These are phyloP conservation scores for Catocala nupta DNA, from an alignment of 2,888 invertebrate genomes.

Conservation along the genomic window DNA sequence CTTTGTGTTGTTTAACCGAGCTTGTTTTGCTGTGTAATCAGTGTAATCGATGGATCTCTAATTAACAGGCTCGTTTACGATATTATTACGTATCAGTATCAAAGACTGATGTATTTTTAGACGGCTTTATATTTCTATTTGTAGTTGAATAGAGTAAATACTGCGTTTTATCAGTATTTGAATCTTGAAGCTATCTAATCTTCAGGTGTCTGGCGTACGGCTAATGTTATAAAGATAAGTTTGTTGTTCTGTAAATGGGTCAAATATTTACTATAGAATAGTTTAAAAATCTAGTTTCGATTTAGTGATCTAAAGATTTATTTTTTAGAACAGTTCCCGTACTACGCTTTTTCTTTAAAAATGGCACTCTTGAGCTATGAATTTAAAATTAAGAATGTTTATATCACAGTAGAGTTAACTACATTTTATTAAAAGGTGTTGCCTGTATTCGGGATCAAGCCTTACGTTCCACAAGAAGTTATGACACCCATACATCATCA, in stretches of 20 bases:
- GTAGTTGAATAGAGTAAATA: neutral
- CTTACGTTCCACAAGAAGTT: too few relatives aligned
- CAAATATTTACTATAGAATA: neutral
- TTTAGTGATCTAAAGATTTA: neutral
- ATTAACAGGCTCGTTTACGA: neutral
- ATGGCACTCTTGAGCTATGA: too few relatives aligned
- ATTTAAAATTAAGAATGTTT: too few relatives aligned
- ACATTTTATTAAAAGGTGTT: too few relatives aligned
- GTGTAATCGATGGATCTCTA: constrained; percentile 12
- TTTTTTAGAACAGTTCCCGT: too few relatives aligned
- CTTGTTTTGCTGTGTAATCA: constrained; percentile 13
- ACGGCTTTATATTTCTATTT: neutral
- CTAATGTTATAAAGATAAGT: neutral
- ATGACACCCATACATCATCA: too few relatives aligned
- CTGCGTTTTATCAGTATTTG: neutral
- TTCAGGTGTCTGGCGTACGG: neutral
- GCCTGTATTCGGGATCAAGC: too few relatives aligned
- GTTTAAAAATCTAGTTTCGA: neutral
- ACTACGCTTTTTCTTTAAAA: too few relatives aligned
- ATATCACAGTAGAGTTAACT: too few relatives aligned
- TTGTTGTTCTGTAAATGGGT: neutral
- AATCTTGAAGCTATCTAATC: neutral
- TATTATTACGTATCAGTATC: constrained; percentile 1
- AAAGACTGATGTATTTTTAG: neutral
- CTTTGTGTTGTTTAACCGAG: constrained; percentile 6